Conservation (phyloP, 2,888 invertebrate species). For the Brachypalpus laphriformis region DNA sequence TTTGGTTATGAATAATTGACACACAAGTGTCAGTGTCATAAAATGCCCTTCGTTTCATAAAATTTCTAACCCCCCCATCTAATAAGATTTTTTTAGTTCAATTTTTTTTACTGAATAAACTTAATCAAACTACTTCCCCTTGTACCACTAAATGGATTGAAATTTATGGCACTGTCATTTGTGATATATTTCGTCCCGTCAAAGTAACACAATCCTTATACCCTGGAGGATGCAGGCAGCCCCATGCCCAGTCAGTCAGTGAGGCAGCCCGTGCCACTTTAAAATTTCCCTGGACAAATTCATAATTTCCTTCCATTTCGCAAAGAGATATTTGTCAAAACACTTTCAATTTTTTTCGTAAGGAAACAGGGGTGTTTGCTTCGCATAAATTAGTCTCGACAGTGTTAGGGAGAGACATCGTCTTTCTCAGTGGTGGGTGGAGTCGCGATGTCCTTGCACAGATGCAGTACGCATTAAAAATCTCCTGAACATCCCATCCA, state of each 20-base stretch:
- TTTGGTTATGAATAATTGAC: slow-evolving; percentile 68
- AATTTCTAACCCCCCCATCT: slow-evolving; percentile 19
- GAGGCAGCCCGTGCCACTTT: slow-evolving; percentile 59
- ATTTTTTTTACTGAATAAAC: slow-evolving; percentile 35
- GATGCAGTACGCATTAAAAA: slow-evolving; percentile 70
- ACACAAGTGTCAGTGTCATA: slow-evolving; percentile 63
- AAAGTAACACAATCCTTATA: slow-evolving; percentile 53
- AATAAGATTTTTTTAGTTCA: slow-evolving; percentile 17
- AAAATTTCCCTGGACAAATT: slow-evolving; percentile 70
- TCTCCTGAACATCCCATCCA: slow-evolving; percentile 46
- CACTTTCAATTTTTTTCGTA: slow-evolving; percentile 49
- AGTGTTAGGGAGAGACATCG: slow-evolving; percentile 17
- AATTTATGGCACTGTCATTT: slow-evolving; percentile 71
- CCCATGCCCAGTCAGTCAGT: slow-evolving; percentile 7
- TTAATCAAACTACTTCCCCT: slow-evolving; percentile 52
- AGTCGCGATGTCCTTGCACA: slow-evolving; percentile 55
- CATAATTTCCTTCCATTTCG: slow-evolving; percentile 51
- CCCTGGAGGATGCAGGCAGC: slow-evolving; percentile 45
- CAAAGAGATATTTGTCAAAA: slow-evolving; percentile 66
- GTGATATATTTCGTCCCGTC: slow-evolving; percentile 66
- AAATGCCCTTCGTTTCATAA: slow-evolving; percentile 31
- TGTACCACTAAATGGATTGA: slow-evolving; percentile 54
- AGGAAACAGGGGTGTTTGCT: slow-evolving; percentile 27
- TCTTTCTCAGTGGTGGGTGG: neutral
- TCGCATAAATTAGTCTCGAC: slow-evolving; percentile 70